phyloP scores from a whole-genome alignment of 1,140 invertebrate species.

The Polypedilum pembai region DNA sequence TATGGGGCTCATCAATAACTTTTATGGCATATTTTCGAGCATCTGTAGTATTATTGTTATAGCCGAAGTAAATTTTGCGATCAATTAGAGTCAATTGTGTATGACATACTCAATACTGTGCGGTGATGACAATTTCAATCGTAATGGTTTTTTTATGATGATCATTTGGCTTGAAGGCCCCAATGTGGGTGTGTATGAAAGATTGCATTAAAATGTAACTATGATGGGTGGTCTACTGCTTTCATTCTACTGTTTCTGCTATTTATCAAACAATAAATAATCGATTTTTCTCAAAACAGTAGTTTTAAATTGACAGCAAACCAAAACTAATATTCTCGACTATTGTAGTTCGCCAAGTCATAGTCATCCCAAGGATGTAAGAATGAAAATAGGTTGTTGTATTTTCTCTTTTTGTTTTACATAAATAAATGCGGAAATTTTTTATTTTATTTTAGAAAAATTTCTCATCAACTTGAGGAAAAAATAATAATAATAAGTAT shows the following conservation, averaged over 20 bases:
- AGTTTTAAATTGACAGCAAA: neutral
- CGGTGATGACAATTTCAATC: neutral
- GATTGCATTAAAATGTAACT: too few species aligned
- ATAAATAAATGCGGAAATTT: too few species aligned
- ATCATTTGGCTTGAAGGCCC: too few species aligned
- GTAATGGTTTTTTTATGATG: neutral
- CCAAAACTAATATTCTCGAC: too few species aligned
- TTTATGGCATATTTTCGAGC: neutral
- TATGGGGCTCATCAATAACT: neutral
- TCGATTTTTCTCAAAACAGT: neutral
- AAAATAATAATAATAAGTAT: neutral
- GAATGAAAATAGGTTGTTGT: neutral
- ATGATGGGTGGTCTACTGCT: too few species aligned
- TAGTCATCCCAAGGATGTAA: neutral
- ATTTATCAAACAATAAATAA: too few species aligned
- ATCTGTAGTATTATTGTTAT: neutral
- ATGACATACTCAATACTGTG: neutral
- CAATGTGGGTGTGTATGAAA: too few species aligned
- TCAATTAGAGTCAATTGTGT: neutral
- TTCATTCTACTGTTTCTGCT: too few species aligned
- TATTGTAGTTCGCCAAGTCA: too few species aligned
- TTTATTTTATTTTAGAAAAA: neutral
- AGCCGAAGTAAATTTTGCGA: neutral
- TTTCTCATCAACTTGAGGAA: neutral
- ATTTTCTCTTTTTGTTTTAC: too few species aligned